Evolutionary conservation across 2,888 invertebrate genomes (phyloP), one percentile per base, ranked within the genome.

Genomic region (Nasonia oneida): DNA sequence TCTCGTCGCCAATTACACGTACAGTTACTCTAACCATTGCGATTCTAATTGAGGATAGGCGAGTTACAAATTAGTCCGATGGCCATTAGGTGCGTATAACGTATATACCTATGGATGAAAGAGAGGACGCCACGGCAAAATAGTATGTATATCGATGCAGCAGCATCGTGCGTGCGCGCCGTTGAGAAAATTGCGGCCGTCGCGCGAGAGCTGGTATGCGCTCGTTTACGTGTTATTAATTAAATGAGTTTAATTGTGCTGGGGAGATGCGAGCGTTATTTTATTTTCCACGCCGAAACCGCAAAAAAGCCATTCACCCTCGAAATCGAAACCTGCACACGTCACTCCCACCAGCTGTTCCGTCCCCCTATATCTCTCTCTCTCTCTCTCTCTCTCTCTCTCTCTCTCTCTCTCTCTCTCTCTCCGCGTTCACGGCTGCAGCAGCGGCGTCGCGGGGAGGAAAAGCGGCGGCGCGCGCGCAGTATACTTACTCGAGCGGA

Each of bases 11-110:
- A 81, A 81, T 81, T 85, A 81, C 18, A 53, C 53, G 64, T 85
- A 85, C 85, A 82, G 85, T 85, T 85, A 85, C 61, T 23, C 57
- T 39, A 64, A 1, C 81, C 81, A 77, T 85, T 85, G 81, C 53
- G 39, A 80, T 64, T 84, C 61, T 85, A 85, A 85, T 85, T 84
- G 80, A 71, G 33, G 71, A 71, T 33, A 71, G 71, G 15, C 29
- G 29, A 61, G 73, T 84, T 84, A 84, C 79, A 74, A 84, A 84
- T 84, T 77, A 79, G 74, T 39, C 50, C 64, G 50, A 64, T 33
- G 78, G 61, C 23, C 23, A 67, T 83, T 83, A 83, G 53, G 39
- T 61, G 82, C 73, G 42, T 42, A 14, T 14, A 29, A 1, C 29
- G 29, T 29, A 29, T 29, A 29, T 29, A 29, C 29, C 29, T 29